Percentiles rank a stretch among this genome's conserved stretches.
These are phyloP conservation scores for Drosophila tani DNA, from an alignment of 1,140 invertebrate genomes.

Conservation along the genomic window DNA sequence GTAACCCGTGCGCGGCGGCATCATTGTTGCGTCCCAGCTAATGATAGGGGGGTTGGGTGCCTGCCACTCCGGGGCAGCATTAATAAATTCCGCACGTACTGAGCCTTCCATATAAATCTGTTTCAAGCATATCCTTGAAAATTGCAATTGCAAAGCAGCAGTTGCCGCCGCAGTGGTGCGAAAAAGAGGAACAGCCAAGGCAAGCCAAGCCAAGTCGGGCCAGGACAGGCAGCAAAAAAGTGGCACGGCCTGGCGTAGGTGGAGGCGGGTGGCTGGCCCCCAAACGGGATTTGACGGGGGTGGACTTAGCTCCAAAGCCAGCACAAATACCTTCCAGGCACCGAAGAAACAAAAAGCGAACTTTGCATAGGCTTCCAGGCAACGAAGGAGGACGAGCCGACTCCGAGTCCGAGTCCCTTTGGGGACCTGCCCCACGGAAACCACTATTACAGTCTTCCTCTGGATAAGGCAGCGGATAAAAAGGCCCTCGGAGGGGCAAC, in stretches of 20 bases:
- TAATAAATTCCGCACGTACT: slow-evolving; percentile 81
- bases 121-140: slow-evolving; percentile 84
- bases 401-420: slow-evolving; percentile 39
- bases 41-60: slow-evolving; percentile 36
- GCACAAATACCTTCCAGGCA: slow-evolving; percentile 62
- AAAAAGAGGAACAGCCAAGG: slow-evolving; percentile 46
- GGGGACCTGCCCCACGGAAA: slow-evolving; percentile 61
- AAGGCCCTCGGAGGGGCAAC: slow-evolving; percentile 64
- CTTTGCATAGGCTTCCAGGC: slow-evolving; percentile 65
- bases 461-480: slow-evolving; percentile 77
- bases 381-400: slow-evolving; percentile 24
- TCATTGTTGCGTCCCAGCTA: slow-evolving; percentile 51
- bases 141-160: slow-evolving; percentile 80
- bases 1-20: slow-evolving; percentile 46
- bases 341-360: slow-evolving; percentile 64
- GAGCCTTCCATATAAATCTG: slow-evolving; percentile 80
- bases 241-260: slow-evolving; percentile 6
- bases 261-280: slow-evolving; percentile 13
- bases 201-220: neutral
- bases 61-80: slow-evolving; percentile 49
- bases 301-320: slow-evolving; percentile 25
- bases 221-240: slow-evolving; percentile 36
- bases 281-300: slow-evolving; percentile 15
- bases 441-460: slow-evolving; percentile 25
- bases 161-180: slow-evolving; percentile 44